Evolutionary conservation across 2,113 vertebrate genomes (phyloP).

Genomic region (Lycocorax pyrrhopterus): DNA sequence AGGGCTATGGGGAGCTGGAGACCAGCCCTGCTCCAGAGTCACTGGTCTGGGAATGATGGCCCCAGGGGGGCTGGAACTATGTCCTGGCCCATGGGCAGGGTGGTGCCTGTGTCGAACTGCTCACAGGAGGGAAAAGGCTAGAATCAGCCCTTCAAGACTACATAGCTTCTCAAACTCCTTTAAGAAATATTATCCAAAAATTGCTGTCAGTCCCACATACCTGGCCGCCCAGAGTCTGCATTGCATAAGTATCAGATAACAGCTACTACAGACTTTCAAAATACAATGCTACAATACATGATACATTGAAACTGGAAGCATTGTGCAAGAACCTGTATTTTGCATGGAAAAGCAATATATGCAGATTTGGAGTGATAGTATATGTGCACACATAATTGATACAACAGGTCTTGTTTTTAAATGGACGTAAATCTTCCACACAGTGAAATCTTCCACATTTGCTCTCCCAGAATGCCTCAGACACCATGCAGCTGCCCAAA

Average conservation of each 20-base stretch:
- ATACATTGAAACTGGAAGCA: neutral
- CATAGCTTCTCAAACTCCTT: neutral
- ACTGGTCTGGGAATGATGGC: neutral
- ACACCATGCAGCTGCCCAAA: neutral
- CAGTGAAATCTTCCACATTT: neutral
- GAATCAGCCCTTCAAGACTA: neutral
- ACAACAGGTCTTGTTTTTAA: neutral
- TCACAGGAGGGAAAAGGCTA: neutral
- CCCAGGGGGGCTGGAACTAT: neutral
- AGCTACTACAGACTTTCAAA: neutral
- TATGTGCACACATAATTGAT: neutral
- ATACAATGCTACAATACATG: neutral
- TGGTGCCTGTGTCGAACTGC: neutral
- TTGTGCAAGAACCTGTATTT: neutral
- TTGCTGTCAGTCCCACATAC: neutral
- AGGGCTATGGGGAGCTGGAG: neutral
- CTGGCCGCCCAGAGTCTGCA: neutral
- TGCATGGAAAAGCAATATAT: neutral
- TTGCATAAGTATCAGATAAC: neutral
- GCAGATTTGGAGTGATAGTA: neutral
- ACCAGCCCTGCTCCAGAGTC: neutral
- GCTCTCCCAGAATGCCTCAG: neutral
- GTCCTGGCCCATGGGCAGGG: neutral
- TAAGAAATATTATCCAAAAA: neutral
- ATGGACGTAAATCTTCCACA: neutral